These are phyloP conservation scores for Plodia interpunctella DNA, from an alignment of 1,140 invertebrate genomes.

Conservation along the genomic window DNA sequence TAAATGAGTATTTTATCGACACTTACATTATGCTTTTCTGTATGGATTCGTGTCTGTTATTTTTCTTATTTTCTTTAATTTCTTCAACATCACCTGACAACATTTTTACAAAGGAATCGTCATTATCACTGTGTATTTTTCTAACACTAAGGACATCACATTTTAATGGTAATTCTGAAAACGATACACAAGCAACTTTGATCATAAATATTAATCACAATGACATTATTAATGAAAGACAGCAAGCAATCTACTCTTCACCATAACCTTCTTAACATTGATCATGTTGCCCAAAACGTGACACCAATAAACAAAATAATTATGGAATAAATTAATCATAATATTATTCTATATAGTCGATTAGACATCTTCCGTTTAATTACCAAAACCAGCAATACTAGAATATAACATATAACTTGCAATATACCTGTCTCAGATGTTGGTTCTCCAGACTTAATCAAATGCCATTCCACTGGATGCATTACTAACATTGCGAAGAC, in stretches of 20 bases:
- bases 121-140: slow-evolving; percentile 32
- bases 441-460: slow-evolving; percentile 31
- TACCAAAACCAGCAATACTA: not conserved
- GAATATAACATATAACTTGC: not conserved
- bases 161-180: slow-evolving; percentile 39
- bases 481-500: slow-evolving; percentile 67
- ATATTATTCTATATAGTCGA: no score
- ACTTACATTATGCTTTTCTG: slow-evolving; percentile 67
- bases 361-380: no score
- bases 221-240: not conserved
- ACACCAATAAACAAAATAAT: no score
- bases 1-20: not conserved
- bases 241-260: no score
- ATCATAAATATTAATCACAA: not conserved
- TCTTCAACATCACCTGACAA: slow-evolving; percentile 50
- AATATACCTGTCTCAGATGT: slow-evolving; percentile 17
- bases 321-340: no score
- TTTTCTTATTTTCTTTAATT: slow-evolving; percentile 26
- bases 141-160: slow-evolving; percentile 37
- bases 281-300: no score
- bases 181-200: slow-evolving; percentile 9
- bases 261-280: no score
- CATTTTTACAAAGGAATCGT: slow-evolving; percentile 56
- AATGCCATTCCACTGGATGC: slow-evolving; percentile 69
- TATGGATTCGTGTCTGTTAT: slow-evolving; percentile 46